Evolutionary conservation across 2,888 invertebrate genomes (phyloP).

Genomic region (Euplexia lucipara): DNA sequence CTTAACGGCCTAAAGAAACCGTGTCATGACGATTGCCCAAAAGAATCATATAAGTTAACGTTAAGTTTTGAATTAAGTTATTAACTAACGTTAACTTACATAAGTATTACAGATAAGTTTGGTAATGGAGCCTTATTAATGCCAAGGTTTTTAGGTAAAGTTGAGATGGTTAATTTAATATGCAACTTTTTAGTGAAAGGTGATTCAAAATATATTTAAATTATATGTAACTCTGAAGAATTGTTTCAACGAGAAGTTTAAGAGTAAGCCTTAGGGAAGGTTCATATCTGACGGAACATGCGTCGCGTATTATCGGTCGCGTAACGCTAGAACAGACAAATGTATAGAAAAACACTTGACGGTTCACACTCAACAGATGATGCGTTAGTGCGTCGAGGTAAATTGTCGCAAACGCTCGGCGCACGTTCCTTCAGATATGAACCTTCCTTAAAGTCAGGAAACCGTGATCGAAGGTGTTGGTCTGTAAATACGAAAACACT

Average conservation of each 20-base stretch:
- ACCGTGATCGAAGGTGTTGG: too few species aligned
- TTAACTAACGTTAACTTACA: conserved; percentile 56
- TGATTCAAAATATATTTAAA: conserved; percentile 8
- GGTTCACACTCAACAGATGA: too few species aligned
- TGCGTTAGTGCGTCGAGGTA: too few species aligned
- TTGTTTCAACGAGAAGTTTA: neutral
- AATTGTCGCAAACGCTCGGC: too few species aligned
- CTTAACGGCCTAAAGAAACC: conserved; percentile 42
- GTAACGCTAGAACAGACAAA: too few species aligned
- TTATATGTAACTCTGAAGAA: neutral
- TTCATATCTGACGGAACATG: too few species aligned
- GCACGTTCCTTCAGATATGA: too few species aligned
- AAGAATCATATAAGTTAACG: conserved; percentile 27
- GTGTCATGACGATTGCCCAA: conserved; percentile 56
- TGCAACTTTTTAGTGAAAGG: conserved; percentile 46
- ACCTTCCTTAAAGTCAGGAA: too few species aligned
- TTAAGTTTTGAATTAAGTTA: conserved; percentile 49
- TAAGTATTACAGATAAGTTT: conserved; percentile 57
- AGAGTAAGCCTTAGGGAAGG: too few species aligned
- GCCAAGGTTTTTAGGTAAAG: conserved; percentile 49
- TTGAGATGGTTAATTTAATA: conserved; percentile 10
- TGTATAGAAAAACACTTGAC: too few species aligned
- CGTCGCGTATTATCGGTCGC: too few species aligned
- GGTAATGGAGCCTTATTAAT: conserved; percentile 48
- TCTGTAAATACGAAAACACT: too few species aligned